phyloP scores from a whole-genome alignment of 2,797 vertebrate species.

The Neosilurus mollespiculum region DNA sequence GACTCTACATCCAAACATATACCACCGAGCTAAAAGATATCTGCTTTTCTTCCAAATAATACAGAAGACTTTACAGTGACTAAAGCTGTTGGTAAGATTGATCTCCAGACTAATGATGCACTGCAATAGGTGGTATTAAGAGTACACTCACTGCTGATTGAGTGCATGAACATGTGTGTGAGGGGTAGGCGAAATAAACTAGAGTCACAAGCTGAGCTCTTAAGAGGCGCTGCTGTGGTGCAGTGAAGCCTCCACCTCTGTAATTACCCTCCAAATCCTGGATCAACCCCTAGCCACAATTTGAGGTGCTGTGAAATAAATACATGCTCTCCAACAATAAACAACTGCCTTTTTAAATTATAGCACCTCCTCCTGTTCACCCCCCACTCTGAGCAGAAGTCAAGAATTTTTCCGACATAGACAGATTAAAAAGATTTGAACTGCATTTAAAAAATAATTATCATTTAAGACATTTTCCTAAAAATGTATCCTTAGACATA shows the following conservation, averaged over 20 bases:
- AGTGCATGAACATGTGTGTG: conserved; percentile 30
- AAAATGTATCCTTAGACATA: not conserved
- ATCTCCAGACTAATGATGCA: not conserved
- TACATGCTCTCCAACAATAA: conserved; percentile 80
- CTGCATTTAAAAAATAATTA: not conserved
- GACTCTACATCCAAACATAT: conserved; percentile 23
- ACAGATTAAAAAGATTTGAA: not conserved
- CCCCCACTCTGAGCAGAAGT: conserved; percentile 37
- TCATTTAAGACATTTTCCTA: not conserved
- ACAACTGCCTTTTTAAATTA: conserved; percentile 78
- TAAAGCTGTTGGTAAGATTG: not conserved
- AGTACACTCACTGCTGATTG: conserved; percentile 29
- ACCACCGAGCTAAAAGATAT: conserved; percentile 2
- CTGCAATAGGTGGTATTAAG: conserved; percentile 22
- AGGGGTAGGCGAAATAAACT: conserved; percentile 32
- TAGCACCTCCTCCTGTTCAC: conserved; percentile 67
- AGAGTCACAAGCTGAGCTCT: conserved; percentile 58
- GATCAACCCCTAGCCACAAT: conserved; percentile 79
- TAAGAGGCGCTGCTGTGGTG: conserved; percentile 65
- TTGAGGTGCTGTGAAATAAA: conserved; percentile 79
- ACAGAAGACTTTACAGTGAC: conserved; percentile 1
- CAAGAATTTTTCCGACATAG: conserved; percentile 2
- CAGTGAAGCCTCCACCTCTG: conserved; percentile 66
- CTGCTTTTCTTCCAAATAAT: conserved; percentile 8
- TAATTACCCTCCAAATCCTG: conserved; percentile 72